A percentile compares a stretch with the other conserved stretches of the same genome.
Conservation (phyloP, 2,113 vertebrate species). For the Microcebus lehilahytsara region DNA sequence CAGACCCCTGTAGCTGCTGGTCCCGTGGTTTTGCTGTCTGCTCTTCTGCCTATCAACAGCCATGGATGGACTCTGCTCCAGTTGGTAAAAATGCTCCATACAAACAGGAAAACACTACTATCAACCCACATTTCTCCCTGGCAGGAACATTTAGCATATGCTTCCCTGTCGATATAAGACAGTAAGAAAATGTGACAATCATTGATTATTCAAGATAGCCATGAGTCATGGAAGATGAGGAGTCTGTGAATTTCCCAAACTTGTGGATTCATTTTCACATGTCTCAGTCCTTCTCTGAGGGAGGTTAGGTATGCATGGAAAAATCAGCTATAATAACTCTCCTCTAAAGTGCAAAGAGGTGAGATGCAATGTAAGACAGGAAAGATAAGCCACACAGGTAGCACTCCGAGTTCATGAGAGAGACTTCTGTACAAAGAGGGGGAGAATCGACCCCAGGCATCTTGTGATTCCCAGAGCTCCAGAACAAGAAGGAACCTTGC, state of each 20-base stretch:
- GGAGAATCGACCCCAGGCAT: not conserved
- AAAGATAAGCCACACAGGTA: not conserved
- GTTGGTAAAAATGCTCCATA: not conserved
- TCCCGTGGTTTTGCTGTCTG: not conserved
- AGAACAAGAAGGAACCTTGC: not conserved
- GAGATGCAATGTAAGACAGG: not conserved
- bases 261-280: not conserved
- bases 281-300: not conserved
- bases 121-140: not conserved
- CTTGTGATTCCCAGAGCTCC: not conserved
- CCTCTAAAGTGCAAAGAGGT: not conserved
- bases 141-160: not conserved
- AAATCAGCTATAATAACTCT: not conserved
- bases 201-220: not conserved
- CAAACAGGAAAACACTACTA: not conserved
- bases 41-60: not conserved
- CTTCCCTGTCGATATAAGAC: not conserved
- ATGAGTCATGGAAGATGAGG: not conserved
- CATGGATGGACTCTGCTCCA: not conserved
- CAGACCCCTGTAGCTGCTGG: accelerated
- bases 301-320: not conserved
- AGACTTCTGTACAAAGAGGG: not conserved
- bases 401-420: not conserved
- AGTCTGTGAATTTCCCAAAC: not conserved
- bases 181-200: not conserved